Percentiles rank a stretch among this genome's conserved stretches.
Conservation (phyloP, 2,888 invertebrate species). For the Mesochorus sp. region DNA sequence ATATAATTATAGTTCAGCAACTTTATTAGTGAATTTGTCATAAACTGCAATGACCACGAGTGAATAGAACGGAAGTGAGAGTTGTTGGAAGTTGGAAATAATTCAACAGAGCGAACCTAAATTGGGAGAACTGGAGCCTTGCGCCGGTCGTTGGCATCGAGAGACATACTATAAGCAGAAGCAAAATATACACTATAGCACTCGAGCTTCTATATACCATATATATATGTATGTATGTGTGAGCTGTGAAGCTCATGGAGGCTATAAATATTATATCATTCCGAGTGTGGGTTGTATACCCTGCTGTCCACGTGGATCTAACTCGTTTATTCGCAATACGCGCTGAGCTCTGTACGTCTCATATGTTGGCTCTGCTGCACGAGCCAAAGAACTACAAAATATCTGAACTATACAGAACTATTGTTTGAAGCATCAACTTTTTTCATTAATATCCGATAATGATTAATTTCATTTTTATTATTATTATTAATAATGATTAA, state of each 20-base stretch:
- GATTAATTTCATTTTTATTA: no score
- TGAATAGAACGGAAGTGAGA: slow-evolving; percentile 50
- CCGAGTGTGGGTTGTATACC: slow-evolving; percentile 50
- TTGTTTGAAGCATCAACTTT: background rate
- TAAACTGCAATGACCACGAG: slow-evolving; percentile 9
- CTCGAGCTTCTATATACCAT: background rate
- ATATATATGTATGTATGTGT: background rate
- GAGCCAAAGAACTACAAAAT: background rate
- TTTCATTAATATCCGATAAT: no score
- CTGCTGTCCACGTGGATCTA: slow-evolving; percentile 52
- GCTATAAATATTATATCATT: slow-evolving; percentile 64
- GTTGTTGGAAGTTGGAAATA: slow-evolving; percentile 53
- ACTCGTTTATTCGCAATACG: slow-evolving; percentile 46
- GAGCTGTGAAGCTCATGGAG: slow-evolving; percentile 28
- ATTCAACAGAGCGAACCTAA: slow-evolving; percentile 46
- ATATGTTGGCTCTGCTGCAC: background rate
- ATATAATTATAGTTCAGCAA: slow-evolving; percentile 30
- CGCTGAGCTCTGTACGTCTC: background rate
- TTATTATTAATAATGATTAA: no score
- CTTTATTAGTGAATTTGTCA: slow-evolving; percentile 13
- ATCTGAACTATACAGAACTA: background rate
- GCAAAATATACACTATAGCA: slow-evolving; percentile 29
- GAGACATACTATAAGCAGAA: slow-evolving; percentile 50
- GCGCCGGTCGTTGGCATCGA: slow-evolving; percentile 59
- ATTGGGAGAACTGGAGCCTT: slow-evolving; percentile 54